Conservation (phyloP, 64 coral and sea anemone species). For the Montipora sp. region DNA sequence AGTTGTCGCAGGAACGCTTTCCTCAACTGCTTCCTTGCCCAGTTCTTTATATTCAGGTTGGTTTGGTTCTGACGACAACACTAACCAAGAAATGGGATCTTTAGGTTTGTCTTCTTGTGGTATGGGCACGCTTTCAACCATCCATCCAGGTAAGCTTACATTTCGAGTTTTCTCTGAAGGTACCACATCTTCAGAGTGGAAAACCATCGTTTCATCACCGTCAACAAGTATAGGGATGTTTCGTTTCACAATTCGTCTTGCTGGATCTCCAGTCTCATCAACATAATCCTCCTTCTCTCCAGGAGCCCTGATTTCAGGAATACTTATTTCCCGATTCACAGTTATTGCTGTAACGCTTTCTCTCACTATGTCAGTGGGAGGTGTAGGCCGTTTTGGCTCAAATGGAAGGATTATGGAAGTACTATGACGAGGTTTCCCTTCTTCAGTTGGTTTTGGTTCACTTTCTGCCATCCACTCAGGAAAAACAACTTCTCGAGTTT, state of each 20-base stretch:
- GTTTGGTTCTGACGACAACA: neutral
- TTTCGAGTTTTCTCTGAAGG: conserved; percentile 12
- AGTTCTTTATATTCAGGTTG: neutral
- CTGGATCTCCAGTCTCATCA: conserved; percentile 72
- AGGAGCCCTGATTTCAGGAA: conserved; percentile 4
- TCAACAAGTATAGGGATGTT: neutral
- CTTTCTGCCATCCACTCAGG: conserved; percentile 38
- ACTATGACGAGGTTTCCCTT: neutral
- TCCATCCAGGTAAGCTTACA: conserved; percentile 35
- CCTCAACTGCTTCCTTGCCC: neutral
- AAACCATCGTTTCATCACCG: neutral
- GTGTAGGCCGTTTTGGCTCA: too few relatives aligned
- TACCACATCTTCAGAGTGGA: conserved; percentile 4
- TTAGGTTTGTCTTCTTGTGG: neutral
- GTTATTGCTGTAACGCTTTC: conserved; percentile 16
- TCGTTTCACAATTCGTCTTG: conserved; percentile 49
- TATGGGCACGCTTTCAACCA: neutral
- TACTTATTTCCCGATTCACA: conserved; percentile 24
- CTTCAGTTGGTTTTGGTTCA: neutral
- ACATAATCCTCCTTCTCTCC: conserved; percentile 43
- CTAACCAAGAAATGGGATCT: neutral
- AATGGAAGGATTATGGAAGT: neutral
- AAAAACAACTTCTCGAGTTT: conserved; percentile 14
- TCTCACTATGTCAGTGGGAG: neutral
- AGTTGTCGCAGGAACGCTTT: neutral